phyloP scores from a whole-genome alignment of 1,140 invertebrate species.

The Drosophila equinoxialis region DNA sequence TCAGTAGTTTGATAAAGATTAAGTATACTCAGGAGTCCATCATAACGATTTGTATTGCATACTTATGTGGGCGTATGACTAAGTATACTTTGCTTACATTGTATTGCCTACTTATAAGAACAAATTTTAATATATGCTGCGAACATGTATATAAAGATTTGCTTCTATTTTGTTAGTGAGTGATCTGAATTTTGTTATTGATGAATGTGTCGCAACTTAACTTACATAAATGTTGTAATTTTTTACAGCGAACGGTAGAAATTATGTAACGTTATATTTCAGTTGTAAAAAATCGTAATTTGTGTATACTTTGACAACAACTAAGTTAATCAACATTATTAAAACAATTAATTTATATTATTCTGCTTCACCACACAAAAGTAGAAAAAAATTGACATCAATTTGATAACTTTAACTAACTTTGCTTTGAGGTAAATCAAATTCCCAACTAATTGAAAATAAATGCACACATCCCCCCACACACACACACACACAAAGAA shows the following conservation, averaged over 20 bases:
- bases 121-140: no score
- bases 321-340: conserved; percentile 8
- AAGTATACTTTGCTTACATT: not conserved
- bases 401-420: conserved; percentile 47
- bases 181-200: no score
- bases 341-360: conserved; percentile 23
- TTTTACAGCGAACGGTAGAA: not conserved
- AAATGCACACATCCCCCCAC: conserved; percentile 8
- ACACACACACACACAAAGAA: conserved; percentile 14
- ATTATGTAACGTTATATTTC: not conserved
- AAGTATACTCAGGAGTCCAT: not conserved
- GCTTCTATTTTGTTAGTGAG: no score
- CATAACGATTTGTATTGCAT: not conserved
- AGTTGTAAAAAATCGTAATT: not conserved
- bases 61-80: not conserved
- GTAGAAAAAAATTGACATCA: conserved; percentile 6
- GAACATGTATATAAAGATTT: no score
- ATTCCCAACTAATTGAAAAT: conserved; percentile 49
- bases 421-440: conserved; percentile 47
- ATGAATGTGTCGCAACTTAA: no score
- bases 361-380: conserved; percentile 1
- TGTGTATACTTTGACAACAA: not conserved
- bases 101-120: no score
- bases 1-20: conserved; percentile 2
- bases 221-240: no score